Conservation (phyloP, 2,888 invertebrate species). For the Drosophila subquinaria region DNA sequence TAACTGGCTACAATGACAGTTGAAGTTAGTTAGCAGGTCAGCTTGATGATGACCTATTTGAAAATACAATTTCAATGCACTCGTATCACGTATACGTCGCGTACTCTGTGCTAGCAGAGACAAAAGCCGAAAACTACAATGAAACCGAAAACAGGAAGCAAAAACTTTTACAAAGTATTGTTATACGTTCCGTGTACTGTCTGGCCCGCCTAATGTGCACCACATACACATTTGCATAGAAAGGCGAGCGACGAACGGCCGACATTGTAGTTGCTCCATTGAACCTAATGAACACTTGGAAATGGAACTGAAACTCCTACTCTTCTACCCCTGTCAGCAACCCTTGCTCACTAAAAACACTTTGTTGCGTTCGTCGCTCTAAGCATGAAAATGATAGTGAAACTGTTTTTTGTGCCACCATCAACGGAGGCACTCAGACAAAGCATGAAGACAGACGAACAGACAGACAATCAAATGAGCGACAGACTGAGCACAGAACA, state of each 20-base stretch:
- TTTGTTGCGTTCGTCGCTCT: constrained; percentile 30
- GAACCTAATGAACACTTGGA: constrained; percentile 58
- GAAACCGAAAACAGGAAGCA: constrained; percentile 57
- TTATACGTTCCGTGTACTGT: background rate
- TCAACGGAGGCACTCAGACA: constrained; percentile 40
- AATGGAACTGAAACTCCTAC: constrained; percentile 2
- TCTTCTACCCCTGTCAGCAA: too few species aligned
- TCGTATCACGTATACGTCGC: constrained; percentile 45
- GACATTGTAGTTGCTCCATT: constrained; percentile 40
- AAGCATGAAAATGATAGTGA: constrained; percentile 69
- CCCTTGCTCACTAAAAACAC: constrained; percentile 30
- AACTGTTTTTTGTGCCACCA: constrained; percentile 42
- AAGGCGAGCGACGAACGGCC: constrained; percentile 8
- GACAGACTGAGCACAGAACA: constrained; percentile 29
- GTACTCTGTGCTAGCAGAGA: constrained; percentile 32
- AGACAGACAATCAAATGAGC: constrained; percentile 49
- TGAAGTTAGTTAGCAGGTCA: constrained; percentile 14
- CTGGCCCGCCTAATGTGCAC: constrained; percentile 33
- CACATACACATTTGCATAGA: constrained; percentile 53
- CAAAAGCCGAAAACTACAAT: constrained; percentile 45
- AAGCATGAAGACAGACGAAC: constrained; percentile 3
- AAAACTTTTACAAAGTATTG: constrained; percentile 31
- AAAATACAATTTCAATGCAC: constrained; percentile 28
- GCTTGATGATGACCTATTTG: constrained; percentile 24
- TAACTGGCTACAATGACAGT: constrained; percentile 15